Base-by-base conservation (phyloP, 2,888 invertebrate species). In the Diaperis boleti region DNA sequence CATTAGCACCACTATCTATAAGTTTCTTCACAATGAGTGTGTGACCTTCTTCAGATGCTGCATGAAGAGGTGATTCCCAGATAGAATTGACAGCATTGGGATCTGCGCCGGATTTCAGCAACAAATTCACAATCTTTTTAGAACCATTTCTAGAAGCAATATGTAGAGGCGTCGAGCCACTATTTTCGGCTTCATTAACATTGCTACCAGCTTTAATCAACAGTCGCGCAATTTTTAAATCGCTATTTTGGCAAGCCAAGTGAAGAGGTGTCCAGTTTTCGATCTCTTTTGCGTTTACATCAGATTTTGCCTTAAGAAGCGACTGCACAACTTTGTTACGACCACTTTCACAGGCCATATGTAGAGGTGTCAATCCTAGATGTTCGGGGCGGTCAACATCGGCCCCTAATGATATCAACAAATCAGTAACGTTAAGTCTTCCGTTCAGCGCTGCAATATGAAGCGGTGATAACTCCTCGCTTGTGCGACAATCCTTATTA, bases 101-200 rank as follows among this genome's bases (percentile, higher is more conserved):
- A n/a, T 41, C 18, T n/a, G 8, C 18, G n/a, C 41, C 41, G 11
- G 4, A 41, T n/a, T 41, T 17, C n/a, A 41, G 8, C 41, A 41
- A 17, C 0, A 18, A 18, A n/a, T 17, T 41, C 6, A 18, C 41
- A 4, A 41, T 18, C 1, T 41, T 18, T 6, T 15, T 6, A 17
- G 18, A 18, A n/a, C 18, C n/a, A 18, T 41, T 17, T 18, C 18
- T 4, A n/a, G 18, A 41, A 1, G 41, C 41, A 1, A 41, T 10
- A 8, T 18, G 41, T 3, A 41, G 41, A 3, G 41, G 18, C 8
- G 41, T 41, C 1, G 18, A 41, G 6, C 41, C 41, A 10, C 8
- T 18, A 17, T 0, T 41, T 4, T 41, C 41, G 7, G 1, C 10
- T 18, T 10, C 18, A 3, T 41, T 18, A 5, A 41, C 18, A 4